Percentiles rank a stretch among this genome's conserved stretches.
These are phyloP conservation scores for Micromesistius poutassou DNA, from an alignment of 2,797 vertebrate genomes.

Conservation along the genomic window DNA sequence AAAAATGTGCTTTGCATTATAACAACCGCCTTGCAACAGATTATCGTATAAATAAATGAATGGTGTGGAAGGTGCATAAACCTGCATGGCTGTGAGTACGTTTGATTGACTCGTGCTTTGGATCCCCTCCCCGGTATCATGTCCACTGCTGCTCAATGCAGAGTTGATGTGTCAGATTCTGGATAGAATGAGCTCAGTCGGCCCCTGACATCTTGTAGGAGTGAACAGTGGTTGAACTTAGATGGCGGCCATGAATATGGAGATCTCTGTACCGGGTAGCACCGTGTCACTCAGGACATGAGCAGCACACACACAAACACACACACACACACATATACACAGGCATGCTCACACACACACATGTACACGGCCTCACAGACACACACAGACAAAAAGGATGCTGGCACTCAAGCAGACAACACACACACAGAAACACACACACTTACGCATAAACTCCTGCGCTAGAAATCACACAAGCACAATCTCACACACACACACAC, in stretches of 20 bases:
- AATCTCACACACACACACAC: not conserved
- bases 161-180: constrained; percentile 48
- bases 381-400: not conserved
- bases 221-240: constrained; percentile 75
- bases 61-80: not conserved
- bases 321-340: not conserved
- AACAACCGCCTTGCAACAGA: not conserved
- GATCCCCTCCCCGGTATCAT: not conserved
- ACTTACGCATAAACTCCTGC: not conserved
- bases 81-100: not conserved
- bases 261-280: constrained; percentile 77
- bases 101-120: not conserved
- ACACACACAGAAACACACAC: not conserved
- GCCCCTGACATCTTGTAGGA: constrained; percentile 67
- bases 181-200: constrained; percentile 60
- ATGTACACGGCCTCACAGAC: not conserved
- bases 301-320: constrained; percentile 32
- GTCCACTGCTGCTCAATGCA: constrained; percentile 51
- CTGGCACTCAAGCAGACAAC: not conserved
- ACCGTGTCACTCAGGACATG: constrained; percentile 80
- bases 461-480: not conserved
- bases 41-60: not conserved
- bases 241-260: constrained; percentile 83
- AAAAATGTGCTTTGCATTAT: not conserved
- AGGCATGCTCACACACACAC: not conserved